These are phyloP conservation scores for Pandemis corylana DNA, from an alignment of 2,888 invertebrate species.

Conservation along the genomic window DNA sequence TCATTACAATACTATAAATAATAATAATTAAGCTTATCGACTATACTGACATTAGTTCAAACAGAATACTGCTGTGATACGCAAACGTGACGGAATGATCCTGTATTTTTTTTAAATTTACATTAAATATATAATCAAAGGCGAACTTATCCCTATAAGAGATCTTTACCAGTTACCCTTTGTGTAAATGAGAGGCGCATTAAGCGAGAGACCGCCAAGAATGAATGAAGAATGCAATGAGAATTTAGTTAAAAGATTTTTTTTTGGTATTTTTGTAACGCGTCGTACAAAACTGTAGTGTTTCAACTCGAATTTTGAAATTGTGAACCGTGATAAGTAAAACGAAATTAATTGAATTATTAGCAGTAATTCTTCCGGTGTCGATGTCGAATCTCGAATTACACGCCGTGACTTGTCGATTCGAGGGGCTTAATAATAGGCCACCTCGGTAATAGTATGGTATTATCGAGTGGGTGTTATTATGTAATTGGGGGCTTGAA, in stretches of 20 bases:
- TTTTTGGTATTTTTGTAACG: no score
- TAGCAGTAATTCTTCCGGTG: slow-evolving; percentile 37
- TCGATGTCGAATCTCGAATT: slow-evolving; percentile 26
- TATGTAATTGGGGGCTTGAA: slow-evolving; percentile 30
- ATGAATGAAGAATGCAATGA: no score
- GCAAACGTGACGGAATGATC: no score
- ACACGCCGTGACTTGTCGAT: slow-evolving; percentile 27
- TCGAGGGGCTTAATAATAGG: slow-evolving; percentile 30
- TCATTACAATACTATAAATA: neutral
- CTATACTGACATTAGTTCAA: neutral
- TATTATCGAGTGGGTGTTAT: slow-evolving; percentile 34
- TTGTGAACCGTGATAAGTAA: neutral
- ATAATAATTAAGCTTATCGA: neutral
- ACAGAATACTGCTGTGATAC: no score
- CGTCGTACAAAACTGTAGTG: no score
- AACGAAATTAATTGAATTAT: slow-evolving; percentile 36
- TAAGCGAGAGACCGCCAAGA: no score
- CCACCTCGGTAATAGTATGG: slow-evolving; percentile 25
- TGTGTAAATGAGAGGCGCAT: no score
- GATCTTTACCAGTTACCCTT: no score
- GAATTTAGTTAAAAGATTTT: no score
- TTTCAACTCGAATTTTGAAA: neutral
- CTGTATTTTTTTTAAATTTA: no score
- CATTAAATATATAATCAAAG: no score
- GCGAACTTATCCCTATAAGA: no score